Evolutionary conservation across 1,140 invertebrate genomes (phyloP).

Genomic region (Zaprionus gabonicus): DNA sequence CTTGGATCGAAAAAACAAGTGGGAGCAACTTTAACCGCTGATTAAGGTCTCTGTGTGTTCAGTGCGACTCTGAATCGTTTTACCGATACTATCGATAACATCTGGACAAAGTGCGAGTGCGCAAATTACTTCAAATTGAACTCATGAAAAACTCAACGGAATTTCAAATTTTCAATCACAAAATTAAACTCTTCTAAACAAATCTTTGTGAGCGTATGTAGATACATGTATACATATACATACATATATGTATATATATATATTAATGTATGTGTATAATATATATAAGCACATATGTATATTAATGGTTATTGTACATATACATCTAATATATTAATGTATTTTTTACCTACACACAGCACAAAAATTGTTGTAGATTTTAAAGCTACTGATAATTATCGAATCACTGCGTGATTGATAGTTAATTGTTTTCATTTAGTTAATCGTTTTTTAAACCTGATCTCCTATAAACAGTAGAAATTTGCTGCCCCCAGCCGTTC

Average conservation of each 20-base stretch:
- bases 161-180: neutral
- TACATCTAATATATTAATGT: no score
- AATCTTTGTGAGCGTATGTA: no score
- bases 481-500: conserved; percentile 9
- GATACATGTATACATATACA: no score
- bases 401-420: conserved; percentile 8
- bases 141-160: neutral
- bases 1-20: no score
- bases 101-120: neutral
- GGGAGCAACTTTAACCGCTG: no score
- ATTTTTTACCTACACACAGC: neutral
- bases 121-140: neutral
- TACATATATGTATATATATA: no score
- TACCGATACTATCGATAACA: neutral
- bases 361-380: neutral
- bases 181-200: neutral
- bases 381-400: conserved; percentile 2
- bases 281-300: no score
- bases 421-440: neutral
- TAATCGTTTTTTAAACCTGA: neutral
- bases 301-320: no score
- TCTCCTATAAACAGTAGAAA: conserved; percentile 14
- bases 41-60: no score
- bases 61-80: neutral
- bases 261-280: no score